Evolutionary conservation across 2,113 vertebrate genomes (phyloP).

Genomic region (Sterrhoptilus dennistouni): DNA sequence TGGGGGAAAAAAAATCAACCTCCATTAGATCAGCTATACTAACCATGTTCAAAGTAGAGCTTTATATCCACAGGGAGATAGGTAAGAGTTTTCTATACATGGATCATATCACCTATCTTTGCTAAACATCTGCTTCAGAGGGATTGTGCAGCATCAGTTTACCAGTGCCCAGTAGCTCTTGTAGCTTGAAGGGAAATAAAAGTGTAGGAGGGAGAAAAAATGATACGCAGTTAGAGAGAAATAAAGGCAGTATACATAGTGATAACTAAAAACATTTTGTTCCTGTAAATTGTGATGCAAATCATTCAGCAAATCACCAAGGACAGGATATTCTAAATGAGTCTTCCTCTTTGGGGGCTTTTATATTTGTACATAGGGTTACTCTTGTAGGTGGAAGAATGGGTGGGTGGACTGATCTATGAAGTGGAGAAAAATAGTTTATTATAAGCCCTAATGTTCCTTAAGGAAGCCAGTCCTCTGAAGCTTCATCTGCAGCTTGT

Average conservation of each 20-base stretch:
- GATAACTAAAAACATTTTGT: background rate
- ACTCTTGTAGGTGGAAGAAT: background rate
- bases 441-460: slow-evolving; percentile 37
- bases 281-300: background rate
- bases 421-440: slow-evolving; percentile 38
- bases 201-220: background rate
- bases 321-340: background rate
- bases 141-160: background rate
- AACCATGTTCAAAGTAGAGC: background rate
- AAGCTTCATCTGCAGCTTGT: slow-evolving; percentile 8
- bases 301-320: background rate
- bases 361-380: background rate
- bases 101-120: background rate
- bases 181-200: background rate
- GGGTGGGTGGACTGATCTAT: slow-evolving; percentile 25
- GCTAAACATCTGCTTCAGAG: background rate
- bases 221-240: background rate
- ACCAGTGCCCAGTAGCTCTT: background rate
- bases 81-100: background rate
- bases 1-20: background rate
- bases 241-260: background rate
- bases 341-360: background rate
- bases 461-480: background rate
- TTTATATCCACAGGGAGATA: background rate
- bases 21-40: background rate